Conservation (phyloP, 2,888 invertebrate genomes). For the Agrilus cyanescens region DNA sequence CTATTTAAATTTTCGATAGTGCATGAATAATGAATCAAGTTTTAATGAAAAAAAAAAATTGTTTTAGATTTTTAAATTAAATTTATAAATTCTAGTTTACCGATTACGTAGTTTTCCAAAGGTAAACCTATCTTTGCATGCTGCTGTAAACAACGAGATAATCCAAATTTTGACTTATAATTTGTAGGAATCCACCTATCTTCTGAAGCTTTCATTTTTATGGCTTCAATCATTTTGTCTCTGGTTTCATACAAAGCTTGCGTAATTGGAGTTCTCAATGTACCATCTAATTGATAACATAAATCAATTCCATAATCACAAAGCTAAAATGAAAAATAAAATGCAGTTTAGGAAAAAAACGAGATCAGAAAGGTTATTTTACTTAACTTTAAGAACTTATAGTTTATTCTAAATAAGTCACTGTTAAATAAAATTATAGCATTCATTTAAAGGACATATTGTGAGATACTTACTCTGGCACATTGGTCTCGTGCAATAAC, state of each 20-base stretch:
- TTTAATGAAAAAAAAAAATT: too few relatives aligned
- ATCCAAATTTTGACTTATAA: constrained; percentile 58
- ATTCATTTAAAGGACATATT: background rate
- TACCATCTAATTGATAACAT: constrained; percentile 80
- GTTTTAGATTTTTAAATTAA: too few relatives aligned
- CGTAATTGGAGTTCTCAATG: constrained; percentile 64
- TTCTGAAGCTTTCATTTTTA: constrained; percentile 63
- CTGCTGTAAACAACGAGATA: constrained; percentile 57
- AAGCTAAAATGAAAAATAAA: constrained; percentile 33
- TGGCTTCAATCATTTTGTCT: constrained; percentile 71
- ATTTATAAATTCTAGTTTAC: constrained; percentile 21
- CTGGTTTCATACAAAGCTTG: constrained; percentile 66
- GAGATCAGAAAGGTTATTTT: too few relatives aligned
- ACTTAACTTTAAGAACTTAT: too few relatives aligned
- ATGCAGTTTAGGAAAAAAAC: too few relatives aligned
- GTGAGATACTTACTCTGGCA: constrained; percentile 38
- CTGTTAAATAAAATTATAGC: too few relatives aligned
- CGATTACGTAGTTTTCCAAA: constrained; percentile 51
- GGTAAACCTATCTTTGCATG: constrained; percentile 58
- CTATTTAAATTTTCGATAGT: too few relatives aligned
- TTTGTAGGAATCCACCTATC: constrained; percentile 80
- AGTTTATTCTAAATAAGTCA: too few relatives aligned
- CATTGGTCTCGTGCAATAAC: constrained; percentile 67
- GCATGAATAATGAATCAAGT: too few relatives aligned
- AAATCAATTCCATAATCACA: constrained; percentile 71